Percentiles rank a stretch among this genome's conserved stretches.
Conservation (phyloP, 2,888 invertebrate genomes). For the Tipula helvola region DNA sequence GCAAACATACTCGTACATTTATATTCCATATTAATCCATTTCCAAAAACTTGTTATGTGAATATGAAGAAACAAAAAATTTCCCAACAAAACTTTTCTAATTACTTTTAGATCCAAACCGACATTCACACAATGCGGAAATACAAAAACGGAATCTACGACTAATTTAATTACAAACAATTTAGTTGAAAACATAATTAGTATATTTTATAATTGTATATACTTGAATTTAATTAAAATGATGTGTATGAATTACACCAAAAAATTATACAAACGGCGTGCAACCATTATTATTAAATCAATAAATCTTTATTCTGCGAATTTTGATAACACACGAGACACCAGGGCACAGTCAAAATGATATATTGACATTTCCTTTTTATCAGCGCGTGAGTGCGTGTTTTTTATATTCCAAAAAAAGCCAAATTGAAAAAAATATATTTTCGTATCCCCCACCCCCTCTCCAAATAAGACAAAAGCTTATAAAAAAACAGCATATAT, state of each 20-base stretch:
- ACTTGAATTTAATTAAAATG: background rate
- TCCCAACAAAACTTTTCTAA: background rate
- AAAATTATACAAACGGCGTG: background rate
- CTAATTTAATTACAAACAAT: background rate
- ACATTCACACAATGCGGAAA: background rate
- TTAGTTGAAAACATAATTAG: background rate
- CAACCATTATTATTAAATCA: background rate
- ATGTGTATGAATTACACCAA: background rate
- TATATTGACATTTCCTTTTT: background rate
- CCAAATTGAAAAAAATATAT: background rate
- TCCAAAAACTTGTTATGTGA: background rate
- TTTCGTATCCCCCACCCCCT: background rate
- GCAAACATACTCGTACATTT: background rate
- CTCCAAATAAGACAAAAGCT: background rate
- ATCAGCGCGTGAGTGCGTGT: background rate
- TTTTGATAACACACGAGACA: background rate
- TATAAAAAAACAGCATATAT: too few relatives aligned
- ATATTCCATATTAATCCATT: background rate
- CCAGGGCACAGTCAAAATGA: background rate
- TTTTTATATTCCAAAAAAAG: background rate
- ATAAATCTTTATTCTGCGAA: background rate
- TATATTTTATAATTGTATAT: background rate
- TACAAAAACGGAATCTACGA: background rate
- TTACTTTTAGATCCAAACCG: background rate
- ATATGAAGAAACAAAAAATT: background rate